phyloP scores from a whole-genome alignment of 2,888 invertebrate genomes.

The Willowsia nigromaculata region DNA sequence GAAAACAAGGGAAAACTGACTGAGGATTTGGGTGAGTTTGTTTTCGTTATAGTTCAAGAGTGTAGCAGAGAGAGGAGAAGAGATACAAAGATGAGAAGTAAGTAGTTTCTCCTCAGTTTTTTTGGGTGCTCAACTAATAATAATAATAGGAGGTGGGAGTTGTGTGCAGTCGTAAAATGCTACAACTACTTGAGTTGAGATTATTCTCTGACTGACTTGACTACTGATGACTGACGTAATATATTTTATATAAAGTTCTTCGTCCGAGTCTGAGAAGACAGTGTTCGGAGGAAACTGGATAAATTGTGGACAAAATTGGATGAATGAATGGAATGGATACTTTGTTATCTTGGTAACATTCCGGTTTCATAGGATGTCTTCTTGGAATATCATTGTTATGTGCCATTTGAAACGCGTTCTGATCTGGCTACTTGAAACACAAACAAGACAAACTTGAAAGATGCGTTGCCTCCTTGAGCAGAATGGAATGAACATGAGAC shows the following conservation, averaged over 20 bases:
- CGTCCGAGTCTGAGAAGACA: background rate
- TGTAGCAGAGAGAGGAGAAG: background rate
- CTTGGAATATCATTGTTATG: too few relatives aligned
- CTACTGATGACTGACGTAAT: background rate
- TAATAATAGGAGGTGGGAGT: background rate
- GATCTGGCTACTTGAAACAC: too few relatives aligned
- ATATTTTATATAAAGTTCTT: background rate
- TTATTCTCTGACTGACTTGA: background rate
- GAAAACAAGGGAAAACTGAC: slow-evolving; percentile 4
- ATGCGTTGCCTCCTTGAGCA: too few relatives aligned
- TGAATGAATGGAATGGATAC: too few relatives aligned
- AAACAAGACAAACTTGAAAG: too few relatives aligned
- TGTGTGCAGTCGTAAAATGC: background rate
- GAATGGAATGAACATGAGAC: too few relatives aligned
- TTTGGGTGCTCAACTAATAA: background rate
- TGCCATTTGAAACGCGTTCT: too few relatives aligned
- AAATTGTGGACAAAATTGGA: too few relatives aligned
- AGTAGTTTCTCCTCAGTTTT: background rate
- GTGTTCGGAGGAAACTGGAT: too few relatives aligned
- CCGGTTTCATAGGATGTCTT: too few relatives aligned
- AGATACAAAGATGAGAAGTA: background rate
- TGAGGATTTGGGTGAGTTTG: slow-evolving; percentile 1
- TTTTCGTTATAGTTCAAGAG: background rate
- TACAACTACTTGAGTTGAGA: background rate
- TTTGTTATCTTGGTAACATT: background rate